Conservation (phyloP, 1,140 invertebrate genomes). For the Sitobion miscanthi region DNA sequence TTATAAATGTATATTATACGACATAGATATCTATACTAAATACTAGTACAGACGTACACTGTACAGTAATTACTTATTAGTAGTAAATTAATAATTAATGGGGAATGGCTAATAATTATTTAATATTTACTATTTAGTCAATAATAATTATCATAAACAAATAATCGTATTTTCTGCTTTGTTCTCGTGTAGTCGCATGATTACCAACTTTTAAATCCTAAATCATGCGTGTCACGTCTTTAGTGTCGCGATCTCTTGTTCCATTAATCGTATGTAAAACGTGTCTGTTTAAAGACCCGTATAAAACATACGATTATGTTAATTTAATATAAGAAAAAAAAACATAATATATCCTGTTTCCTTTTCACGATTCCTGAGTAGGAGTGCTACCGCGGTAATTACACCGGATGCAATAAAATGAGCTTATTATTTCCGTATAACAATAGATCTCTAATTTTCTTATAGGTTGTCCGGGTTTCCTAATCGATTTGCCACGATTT, state of each 20-base stretch:
- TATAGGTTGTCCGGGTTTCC: neutral
- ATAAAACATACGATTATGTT: neutral
- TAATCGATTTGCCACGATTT: constrained; percentile 29
- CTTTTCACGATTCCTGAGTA: neutral
- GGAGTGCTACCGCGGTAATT: neutral
- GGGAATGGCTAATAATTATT: no score
- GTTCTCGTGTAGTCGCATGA: neutral
- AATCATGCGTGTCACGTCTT: neutral
- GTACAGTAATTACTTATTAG: no score
- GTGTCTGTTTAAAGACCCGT: neutral
- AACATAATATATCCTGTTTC: constrained; percentile 1
- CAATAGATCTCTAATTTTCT: constrained; percentile 15
- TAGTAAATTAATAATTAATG: no score
- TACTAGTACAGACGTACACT: no score
- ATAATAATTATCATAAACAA: neutral
- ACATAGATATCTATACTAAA: no score
- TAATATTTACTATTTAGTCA: no score
- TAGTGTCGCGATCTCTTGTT: neutral
- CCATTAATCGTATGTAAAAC: neutral
- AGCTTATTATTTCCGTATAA: neutral
- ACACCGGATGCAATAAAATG: constrained; percentile 25
- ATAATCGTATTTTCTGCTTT: neutral
- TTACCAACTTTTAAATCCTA: neutral
- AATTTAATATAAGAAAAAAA: neutral
- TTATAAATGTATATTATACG: no score